Evolutionary conservation across 1,140 invertebrate genomes (phyloP).

Genomic region (Plectus sambesii): DNA sequence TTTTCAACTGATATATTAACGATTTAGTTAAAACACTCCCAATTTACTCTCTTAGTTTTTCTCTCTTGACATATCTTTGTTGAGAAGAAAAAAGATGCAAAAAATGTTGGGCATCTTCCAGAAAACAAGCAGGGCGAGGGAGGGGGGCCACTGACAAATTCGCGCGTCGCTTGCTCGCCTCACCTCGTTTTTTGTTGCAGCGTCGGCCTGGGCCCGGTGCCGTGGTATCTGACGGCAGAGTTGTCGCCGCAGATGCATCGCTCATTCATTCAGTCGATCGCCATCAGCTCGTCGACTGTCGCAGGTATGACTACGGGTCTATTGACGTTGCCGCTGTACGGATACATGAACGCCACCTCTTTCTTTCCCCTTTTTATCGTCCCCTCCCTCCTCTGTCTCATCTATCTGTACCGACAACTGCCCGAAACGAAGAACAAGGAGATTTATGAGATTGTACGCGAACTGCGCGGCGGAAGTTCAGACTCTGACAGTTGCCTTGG

Average conservation of each 20-base stretch:
- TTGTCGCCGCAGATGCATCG: slow-evolving; percentile 32
- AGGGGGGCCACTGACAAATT: too few relatives aligned
- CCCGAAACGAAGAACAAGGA: slow-evolving; percentile 33
- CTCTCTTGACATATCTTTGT: too few relatives aligned
- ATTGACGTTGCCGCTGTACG: slow-evolving; percentile 31
- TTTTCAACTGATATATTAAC: too few relatives aligned
- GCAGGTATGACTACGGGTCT: slow-evolving; percentile 34
- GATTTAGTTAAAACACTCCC: too few relatives aligned
- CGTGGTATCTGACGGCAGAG: slow-evolving; percentile 39
- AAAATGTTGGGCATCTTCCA: too few relatives aligned
- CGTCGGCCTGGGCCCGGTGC: slow-evolving; percentile 33
- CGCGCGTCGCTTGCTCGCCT: too few relatives aligned
- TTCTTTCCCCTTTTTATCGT: slow-evolving; percentile 38
- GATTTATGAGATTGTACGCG: slow-evolving; percentile 30
- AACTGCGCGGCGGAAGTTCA: too few relatives aligned
- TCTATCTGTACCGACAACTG: slow-evolving; percentile 21
- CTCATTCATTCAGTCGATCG: slow-evolving; percentile 38
- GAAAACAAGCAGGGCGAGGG: too few relatives aligned
- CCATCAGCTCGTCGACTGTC: slow-evolving; percentile 33
- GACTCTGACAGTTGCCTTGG: too few relatives aligned
- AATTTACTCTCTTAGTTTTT: too few relatives aligned
- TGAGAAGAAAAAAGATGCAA: too few relatives aligned
- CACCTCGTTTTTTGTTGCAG: too few relatives aligned
- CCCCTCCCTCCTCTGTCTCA: slow-evolving; percentile 26
- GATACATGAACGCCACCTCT: slow-evolving; percentile 30